These are phyloP conservation scores for Coendou prehensilis DNA, from an alignment of 2,797 vertebrate genomes.

Conservation along the genomic window DNA sequence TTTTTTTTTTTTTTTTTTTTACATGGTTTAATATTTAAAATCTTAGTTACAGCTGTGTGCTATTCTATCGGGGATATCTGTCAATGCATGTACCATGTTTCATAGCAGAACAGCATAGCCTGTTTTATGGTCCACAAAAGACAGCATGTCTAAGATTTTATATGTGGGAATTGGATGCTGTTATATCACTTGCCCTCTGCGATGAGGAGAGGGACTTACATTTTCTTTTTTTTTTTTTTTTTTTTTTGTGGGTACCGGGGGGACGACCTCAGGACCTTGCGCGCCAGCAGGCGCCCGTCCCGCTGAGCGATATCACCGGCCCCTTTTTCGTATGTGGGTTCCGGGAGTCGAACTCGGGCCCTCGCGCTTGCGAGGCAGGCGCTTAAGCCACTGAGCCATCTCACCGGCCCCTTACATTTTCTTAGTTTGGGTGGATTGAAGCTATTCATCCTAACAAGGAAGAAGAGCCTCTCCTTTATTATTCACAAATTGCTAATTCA, in stretches of 20 bases:
- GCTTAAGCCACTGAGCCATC: too few species aligned
- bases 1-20: background rate
- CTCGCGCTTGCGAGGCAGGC: too few species aligned
- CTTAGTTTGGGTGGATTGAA: background rate
- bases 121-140: background rate
- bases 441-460: background rate
- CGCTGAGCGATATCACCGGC: too few species aligned
- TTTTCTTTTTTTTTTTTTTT: background rate
- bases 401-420: background rate
- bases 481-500: background rate
- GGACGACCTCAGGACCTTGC: too few species aligned
- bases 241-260: too few species aligned
- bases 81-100: background rate
- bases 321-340: too few species aligned
- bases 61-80: background rate
- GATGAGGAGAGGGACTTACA: background rate
- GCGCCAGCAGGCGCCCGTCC: too few species aligned
- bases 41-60: background rate
- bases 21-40: background rate
- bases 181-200: background rate
- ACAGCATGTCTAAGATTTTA: background rate
- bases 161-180: background rate
- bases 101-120: background rate
- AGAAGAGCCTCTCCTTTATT: background rate
- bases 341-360: too few species aligned